Conservation (phyloP, 2,797 vertebrate species). For the Pteronotus mesoamericanus region DNA sequence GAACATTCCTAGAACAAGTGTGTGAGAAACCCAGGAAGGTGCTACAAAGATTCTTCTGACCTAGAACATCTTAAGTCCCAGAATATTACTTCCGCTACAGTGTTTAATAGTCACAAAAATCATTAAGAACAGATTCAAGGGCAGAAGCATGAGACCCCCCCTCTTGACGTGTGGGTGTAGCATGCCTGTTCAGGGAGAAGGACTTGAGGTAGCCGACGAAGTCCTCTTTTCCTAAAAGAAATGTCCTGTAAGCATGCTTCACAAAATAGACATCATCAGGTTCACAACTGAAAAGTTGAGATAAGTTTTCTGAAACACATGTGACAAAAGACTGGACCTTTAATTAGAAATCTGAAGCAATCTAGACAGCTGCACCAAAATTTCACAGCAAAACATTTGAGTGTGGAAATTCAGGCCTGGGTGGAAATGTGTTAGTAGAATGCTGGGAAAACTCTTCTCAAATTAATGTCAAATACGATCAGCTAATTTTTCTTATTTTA, state of each 20-base stretch:
- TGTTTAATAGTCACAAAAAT: not conserved
- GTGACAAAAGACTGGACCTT: not conserved
- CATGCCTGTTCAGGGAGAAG: not conserved
- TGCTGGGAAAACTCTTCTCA: not conserved
- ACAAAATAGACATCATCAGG: not conserved
- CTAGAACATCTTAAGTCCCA: not conserved
- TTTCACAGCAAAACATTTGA: not conserved
- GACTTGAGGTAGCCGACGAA: not conserved
- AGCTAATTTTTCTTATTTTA: not conserved
- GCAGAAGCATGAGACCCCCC: not conserved
- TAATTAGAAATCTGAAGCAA: not conserved
- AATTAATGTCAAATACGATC: constrained; percentile 1
- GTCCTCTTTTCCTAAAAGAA: not conserved
- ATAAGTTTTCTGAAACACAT: not conserved
- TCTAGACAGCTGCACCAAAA: not conserved
- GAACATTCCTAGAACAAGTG: not conserved
- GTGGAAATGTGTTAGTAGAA: not conserved
- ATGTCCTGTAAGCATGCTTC: not conserved
- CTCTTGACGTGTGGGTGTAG: not conserved
- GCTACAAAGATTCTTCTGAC: not conserved
- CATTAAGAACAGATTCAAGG: not conserved
- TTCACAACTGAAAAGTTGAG: not conserved
- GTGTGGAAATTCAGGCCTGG: not conserved
- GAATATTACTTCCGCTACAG: not conserved
- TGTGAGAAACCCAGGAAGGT: not conserved